Percentiles rank a stretch among this genome's conserved stretches.
These are phyloP conservation scores for Seriola quinqueradiata DNA, from an alignment of 2,113 vertebrate species.

Conservation along the genomic window DNA sequence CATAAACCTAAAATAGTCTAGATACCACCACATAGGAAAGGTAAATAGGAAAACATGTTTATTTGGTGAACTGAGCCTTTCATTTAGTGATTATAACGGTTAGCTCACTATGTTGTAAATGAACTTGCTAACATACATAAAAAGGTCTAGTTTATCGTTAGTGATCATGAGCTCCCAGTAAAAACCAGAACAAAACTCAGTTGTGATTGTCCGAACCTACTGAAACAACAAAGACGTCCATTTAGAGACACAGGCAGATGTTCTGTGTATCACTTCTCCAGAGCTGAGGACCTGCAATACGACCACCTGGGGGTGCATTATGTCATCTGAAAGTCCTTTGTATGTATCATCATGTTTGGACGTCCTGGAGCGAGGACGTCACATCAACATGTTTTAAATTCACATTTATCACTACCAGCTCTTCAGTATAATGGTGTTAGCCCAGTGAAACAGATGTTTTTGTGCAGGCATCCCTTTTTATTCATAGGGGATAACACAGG, in stretches of 20 bases:
- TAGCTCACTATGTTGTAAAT: not conserved
- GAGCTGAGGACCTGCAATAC: slow-evolving; percentile 7
- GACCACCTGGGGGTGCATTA: slow-evolving; percentile 18
- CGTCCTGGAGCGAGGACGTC: slow-evolving; percentile 15
- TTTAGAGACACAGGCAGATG: slow-evolving; percentile 41
- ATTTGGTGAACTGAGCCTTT: not conserved
- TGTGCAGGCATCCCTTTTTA: not conserved
- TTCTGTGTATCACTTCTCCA: slow-evolving; percentile 18
- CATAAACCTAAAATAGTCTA: not conserved
- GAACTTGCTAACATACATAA: not conserved
- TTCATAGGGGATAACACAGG: slow-evolving; percentile 5
- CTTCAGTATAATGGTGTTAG: not conserved
- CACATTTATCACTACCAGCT: slow-evolving; percentile 3
- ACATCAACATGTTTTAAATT: slow-evolving; percentile 27
- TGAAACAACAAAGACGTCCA: slow-evolving; percentile 6
- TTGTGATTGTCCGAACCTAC: not conserved
- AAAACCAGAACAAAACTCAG: slow-evolving; percentile 1
- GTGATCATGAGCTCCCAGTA: not conserved
- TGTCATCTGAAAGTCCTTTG: slow-evolving; percentile 40
- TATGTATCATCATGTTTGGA: slow-evolving; percentile 12
- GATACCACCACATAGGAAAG: not conserved
- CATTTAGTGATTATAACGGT: not conserved
- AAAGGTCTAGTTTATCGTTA: slow-evolving; percentile 5
- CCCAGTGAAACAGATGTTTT: slow-evolving; percentile 40
- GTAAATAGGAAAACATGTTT: not conserved